phyloP scores from a whole-genome alignment of 1,140 invertebrate species.

The Lepidurus couesii region DNA sequence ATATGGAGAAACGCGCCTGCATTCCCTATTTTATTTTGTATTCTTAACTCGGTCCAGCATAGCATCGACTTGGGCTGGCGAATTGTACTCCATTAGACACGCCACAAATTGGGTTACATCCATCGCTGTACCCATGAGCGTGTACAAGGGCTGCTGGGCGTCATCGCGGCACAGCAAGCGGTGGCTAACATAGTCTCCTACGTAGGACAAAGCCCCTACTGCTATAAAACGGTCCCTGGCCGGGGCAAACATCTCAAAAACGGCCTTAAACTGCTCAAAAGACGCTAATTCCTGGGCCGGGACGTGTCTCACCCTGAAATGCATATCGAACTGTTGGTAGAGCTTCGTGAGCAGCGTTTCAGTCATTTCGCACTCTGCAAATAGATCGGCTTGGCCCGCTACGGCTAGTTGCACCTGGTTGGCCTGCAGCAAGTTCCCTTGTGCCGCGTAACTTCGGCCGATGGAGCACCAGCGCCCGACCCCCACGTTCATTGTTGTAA shows the following conservation, averaged over 20 bases:
- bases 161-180: slow-evolving; percentile 55
- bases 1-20: no score
- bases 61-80: slow-evolving; percentile 26
- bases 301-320: slow-evolving; percentile 54
- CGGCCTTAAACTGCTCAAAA: slow-evolving; percentile 56
- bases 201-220: slow-evolving; percentile 57
- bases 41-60: background rate
- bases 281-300: slow-evolving; percentile 51
- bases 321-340: slow-evolving; percentile 54
- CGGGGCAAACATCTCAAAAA: slow-evolving; percentile 61
- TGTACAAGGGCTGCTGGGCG: slow-evolving; percentile 51
- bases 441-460: slow-evolving; percentile 53
- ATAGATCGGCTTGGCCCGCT: slow-evolving; percentile 43
- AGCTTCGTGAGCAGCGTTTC: slow-evolving; percentile 47
- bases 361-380: slow-evolving; percentile 48
- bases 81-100: slow-evolving; percentile 17
- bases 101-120: slow-evolving; percentile 23
- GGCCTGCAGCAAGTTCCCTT: slow-evolving; percentile 35
- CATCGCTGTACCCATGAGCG: slow-evolving; percentile 57
- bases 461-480: slow-evolving; percentile 57
- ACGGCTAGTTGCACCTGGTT: slow-evolving; percentile 48
- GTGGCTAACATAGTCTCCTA: slow-evolving; percentile 60
- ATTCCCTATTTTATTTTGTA: background rate
- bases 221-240: slow-evolving; percentile 54
- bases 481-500: slow-evolving; percentile 48